Base-by-base conservation (phyloP, 2,888 invertebrate genomes). In the Lithophane socia region DNA sequence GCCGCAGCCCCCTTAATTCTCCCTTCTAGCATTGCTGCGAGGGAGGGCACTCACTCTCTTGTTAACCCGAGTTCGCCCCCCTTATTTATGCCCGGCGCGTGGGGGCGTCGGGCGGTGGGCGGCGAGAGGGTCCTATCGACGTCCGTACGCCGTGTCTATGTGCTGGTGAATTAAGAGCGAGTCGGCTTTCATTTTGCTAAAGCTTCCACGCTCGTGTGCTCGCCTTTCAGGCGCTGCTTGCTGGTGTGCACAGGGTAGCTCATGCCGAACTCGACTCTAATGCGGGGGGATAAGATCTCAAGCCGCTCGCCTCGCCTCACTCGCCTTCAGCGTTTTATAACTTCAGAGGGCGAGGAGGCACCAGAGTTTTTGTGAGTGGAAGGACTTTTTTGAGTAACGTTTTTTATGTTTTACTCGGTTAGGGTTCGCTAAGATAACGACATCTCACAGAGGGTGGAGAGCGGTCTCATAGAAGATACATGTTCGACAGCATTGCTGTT, bases 151-250 rank as follows among this genome's bases (percentile, higher is more conserved):
- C 89, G 90, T 91, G 91, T 93, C 94, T 92, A 92, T 96, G 96
- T 96, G 92, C 90, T 94, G 93, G 96, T 96, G 96, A 96, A 96
- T 96, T 96, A 96, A 96, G 96, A 96, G 96, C 95, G 96, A 95
- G 94, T 96, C 96, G 96, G 96, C 96, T 96, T 96, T 96, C 96
- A 96, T 96, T 96, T 96, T 94, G 95, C 96, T 95, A 96, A 96
- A 96, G 96, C 96, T 96, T 93, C 93, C 93, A 95, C 94, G 95
- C 94, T 96, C 94, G 96, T 96, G 96, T 96, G 96, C 96, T 93
- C 94, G 95, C 95, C 93, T 96, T 96, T 96, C 95, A 95, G 94
- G 91, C 93, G 89, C 90, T 91, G 88, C 89, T 90, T 90, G 90
- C 91, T 91, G 91, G 93, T 94, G 93, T 93, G 94, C 90, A 90